Evolutionary conservation across 2,888 invertebrate genomes (phyloP), one percentile per base, ranked within the genome.

Genomic region (Steromphala cineraria): DNA sequence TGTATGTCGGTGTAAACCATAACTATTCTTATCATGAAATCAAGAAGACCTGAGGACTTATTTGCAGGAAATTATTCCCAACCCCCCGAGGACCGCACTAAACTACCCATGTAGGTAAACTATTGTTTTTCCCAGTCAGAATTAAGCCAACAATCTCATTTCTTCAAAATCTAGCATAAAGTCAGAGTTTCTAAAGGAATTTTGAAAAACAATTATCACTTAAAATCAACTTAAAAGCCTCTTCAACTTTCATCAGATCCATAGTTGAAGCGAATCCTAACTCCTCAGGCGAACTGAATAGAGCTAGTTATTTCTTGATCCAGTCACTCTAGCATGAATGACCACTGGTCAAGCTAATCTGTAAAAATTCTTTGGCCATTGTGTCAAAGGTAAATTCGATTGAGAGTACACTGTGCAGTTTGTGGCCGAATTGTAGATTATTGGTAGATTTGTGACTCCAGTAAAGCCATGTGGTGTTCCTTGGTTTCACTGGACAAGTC

Each of bases 201-300:
- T 71, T 71, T 40, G 8, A 71, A 71, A 71, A 40, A 36, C 71
- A 71, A 71, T 71, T 71, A 71, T 71, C 71, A 71, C 71, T 71
- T 71, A 17, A 71, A 71, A 71, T 71, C 71, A 31, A 71, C 71
- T 71, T 71, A 71, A n/a, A 36, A 19, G 3, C 19, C 71, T 36
- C 71, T 71, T 71, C 71, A 71, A 36, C 71, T 40, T 19, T n/a
- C 71, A 71, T 71, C 71, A 67, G 7, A 10, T 4, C 15, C 8
- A n/a, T 71, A 40, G 36, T 71, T 17, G 36, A 36, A 71, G n/a
- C 40, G 36, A n/a, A 15, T 36, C 31, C 71, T 71, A 36, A 17
- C 71, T 36, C 28, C 71, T 71, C 71, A 36, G 8, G 19, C 71
- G 36, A 71, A 19, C 13, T 71, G 71, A 71, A 71, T 71, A 40